Conservation (phyloP, 2,113 vertebrate genomes). For the Laticauda colubrina region DNA sequence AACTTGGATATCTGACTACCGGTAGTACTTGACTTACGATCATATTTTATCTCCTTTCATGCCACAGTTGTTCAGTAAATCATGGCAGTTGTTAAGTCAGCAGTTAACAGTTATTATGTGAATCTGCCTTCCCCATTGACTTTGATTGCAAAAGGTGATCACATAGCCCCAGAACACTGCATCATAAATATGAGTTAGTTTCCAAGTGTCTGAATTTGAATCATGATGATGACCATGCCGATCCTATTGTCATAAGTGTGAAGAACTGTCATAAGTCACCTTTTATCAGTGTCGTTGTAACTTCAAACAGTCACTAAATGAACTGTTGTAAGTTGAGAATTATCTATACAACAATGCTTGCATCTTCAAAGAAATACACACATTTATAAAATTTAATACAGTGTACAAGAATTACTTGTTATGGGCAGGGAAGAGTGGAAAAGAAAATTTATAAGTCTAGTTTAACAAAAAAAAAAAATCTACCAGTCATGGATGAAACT, state of each 20-base stretch:
- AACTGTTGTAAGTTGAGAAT: background rate
- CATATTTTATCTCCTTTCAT: background rate
- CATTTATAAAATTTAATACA: background rate
- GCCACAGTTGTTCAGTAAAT: background rate
- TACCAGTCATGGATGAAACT: background rate
- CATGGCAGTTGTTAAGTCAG: background rate
- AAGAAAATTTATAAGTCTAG: background rate
- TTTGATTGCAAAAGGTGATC: no score
- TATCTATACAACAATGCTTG: background rate
- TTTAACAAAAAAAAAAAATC: background rate
- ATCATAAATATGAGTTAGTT: background rate
- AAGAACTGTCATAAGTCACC: background rate
- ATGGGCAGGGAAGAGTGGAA: no score
- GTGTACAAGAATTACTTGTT: background rate
- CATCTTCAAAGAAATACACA: background rate
- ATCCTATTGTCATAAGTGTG: background rate
- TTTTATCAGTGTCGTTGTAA: background rate
- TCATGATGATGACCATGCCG: background rate
- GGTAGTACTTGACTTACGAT: background rate
- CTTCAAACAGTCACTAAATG: background rate
- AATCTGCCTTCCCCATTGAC: no score
- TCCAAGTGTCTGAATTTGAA: background rate
- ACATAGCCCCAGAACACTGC: no score
- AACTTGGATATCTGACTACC: background rate
- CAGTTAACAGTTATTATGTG: background rate